A percentile compares a stretch with the other conserved stretches of the same genome.
Evolutionary conservation across 2,888 invertebrate species (phyloP).

Genomic region (Saturnia japonica): DNA sequence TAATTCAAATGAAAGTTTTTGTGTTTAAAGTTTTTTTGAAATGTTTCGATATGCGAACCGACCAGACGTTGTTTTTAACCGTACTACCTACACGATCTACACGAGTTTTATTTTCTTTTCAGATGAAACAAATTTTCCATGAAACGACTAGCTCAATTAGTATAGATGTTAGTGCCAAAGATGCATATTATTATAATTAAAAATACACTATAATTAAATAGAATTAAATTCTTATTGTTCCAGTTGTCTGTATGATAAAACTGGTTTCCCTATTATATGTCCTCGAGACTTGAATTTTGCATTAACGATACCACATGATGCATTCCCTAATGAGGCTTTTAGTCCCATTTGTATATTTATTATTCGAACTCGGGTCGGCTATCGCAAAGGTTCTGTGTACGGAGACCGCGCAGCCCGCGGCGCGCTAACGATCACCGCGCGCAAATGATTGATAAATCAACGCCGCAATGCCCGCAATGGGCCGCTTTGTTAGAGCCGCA

Average conservation of each 20-base stretch:
- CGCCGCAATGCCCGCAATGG: conserved; percentile 22
- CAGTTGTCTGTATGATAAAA: background rate
- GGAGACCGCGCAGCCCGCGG: conserved; percentile 39
- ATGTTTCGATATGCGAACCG: background rate
- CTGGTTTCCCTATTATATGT: background rate
- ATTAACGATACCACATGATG: conserved; percentile 5
- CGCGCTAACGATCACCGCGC: conserved; percentile 44
- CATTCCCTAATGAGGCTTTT: conserved; percentile 9
- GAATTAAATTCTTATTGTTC: too few species aligned
- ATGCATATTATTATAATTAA: background rate
- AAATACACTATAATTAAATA: background rate
- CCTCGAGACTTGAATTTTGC: background rate
- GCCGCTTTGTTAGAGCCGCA: conserved; percentile 15
- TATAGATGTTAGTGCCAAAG: background rate
- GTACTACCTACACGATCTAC: too few species aligned
- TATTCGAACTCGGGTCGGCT: conserved; percentile 34
- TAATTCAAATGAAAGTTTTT: too few species aligned
- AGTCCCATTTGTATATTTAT: conserved; percentile 9
- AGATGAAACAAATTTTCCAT: background rate
- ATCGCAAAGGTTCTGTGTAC: conserved; percentile 38
- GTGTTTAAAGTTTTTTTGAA: too few species aligned
- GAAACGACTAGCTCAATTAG: background rate
- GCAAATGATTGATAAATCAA: conserved; percentile 56
- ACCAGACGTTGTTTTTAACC: background rate
- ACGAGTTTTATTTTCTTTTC: background rate